Conservation (phyloP, 2,888 invertebrate genomes). For the Neoitamus cyanurus region DNA sequence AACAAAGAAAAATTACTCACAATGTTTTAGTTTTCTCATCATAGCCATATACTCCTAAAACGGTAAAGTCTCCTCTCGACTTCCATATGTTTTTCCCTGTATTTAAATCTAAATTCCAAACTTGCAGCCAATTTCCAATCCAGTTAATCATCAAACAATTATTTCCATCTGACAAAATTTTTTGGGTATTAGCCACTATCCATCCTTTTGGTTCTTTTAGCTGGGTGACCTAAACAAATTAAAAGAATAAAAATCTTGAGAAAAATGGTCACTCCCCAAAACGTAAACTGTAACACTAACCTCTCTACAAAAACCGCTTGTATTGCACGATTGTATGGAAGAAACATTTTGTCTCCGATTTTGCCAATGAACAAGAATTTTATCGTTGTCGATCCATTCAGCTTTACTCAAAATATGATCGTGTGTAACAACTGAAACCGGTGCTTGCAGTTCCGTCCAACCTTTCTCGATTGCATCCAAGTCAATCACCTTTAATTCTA, state of each 20-base stretch:
- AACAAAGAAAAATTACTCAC: constrained; percentile 63
- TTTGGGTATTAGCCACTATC: constrained; percentile 73
- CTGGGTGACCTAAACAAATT: constrained; percentile 65
- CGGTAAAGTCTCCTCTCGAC: constrained; percentile 69
- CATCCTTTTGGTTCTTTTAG: constrained; percentile 76
- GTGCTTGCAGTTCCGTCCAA: constrained; percentile 68
- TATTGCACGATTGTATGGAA: constrained; percentile 59
- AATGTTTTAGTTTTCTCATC: constrained; percentile 70
- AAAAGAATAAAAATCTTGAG: neutral
- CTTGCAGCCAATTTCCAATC: constrained; percentile 67
- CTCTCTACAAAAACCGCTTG: constrained; percentile 58
- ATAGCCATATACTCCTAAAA: constrained; percentile 73
- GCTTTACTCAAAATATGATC: constrained; percentile 79
- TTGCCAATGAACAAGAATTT: constrained; percentile 80
- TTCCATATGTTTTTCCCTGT: constrained; percentile 60
- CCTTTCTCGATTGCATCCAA: constrained; percentile 63
- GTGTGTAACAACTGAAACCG: constrained; percentile 68
- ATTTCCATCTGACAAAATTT: constrained; percentile 57
- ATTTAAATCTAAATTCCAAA: constrained; percentile 62
- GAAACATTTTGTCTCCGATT: constrained; percentile 84
- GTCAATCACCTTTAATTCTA: constrained; percentile 74
- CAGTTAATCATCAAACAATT: constrained; percentile 63
- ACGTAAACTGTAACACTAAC: constrained; percentile 20
- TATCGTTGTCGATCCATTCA: constrained; percentile 77
- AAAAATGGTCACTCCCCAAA: too few relatives aligned